Evolutionary conservation across 2,888 invertebrate genomes (phyloP), one percentile per base, ranked within the genome.

Genomic region (Petrophora chlorosata): DNA sequence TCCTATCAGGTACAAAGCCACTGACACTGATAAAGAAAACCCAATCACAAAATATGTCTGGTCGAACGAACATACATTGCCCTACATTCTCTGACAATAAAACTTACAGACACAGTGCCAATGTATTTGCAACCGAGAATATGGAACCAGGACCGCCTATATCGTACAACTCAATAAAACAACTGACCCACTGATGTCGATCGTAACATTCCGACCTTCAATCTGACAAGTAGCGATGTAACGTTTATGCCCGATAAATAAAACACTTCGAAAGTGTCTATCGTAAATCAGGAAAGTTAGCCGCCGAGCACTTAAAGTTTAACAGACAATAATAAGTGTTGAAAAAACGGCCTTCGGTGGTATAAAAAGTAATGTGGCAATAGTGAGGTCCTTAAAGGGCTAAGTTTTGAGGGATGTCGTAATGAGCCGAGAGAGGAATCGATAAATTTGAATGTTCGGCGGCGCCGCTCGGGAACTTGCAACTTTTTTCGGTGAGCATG

Each of bases 171-270:
- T 61, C 64, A 65, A 74, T 74, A 74, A 74, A 74, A 71, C 61
- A 67, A n/a, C 65, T 85, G 84, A 85, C 84, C 84, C 73, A 84
- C 70, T 81, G 77, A 79, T 82, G 79, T 70, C 73, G 69, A 71
- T 65, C 70, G 68, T 68, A 70, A 71, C 68, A 67, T 69, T 39
- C 64, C 83, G 85, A 85, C 89, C 88, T 88, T 88, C 86, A 82
- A 80, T 85, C 84, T 84, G 85, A 85, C 85, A 85, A 89, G 85
- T 84, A 84, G 85, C 81, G 74, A 86, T 82, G 79, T 85, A 78
- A 85, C 85, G 82, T 87, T 88, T 85, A 89, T 87, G 86, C 86
- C 82, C 89, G 88, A 89, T 90, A 90, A 90, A 89, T 90, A 90
- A 90, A 89, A 87, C 88, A 86, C 86, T 88, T 81, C 77, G 79